Evolutionary conservation across 2,888 invertebrate genomes (phyloP), one percentile per base, ranked within the genome.

Genomic region (Melanotus villosus): DNA sequence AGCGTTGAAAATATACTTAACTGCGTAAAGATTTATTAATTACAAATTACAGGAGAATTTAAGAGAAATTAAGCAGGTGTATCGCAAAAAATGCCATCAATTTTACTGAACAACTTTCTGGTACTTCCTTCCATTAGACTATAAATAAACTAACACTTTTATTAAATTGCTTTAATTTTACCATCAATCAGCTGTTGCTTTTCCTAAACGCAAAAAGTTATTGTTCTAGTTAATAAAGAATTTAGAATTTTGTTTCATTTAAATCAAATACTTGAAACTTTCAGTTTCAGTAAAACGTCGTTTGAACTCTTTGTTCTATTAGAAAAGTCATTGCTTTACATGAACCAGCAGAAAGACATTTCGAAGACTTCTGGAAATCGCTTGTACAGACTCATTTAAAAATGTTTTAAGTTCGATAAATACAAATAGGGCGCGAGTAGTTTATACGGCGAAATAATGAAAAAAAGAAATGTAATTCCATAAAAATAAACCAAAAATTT

Each of bases 131-230:
- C 23, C 47, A 23, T 47, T 47, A 47, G 21, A 10, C 45, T 45
- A 45, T 45, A 45, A 45, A 45, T 45, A 41, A 41, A 41, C 41
- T 18, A 45, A 45, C 45, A 45, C 45, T 45, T 9, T 45, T 45
- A 19, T 21, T 21, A 47, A 47, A 21, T 41, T 47, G 47, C 47
- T 6, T 19, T 23, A 1, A 12, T 12, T 23, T 47, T 23, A 6
- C 10, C 23, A 12, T 47, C 6, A 47, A 47, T 47, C 47, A 47
- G 47, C 21, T 47, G 47, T 21, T 47, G 19, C 47, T 26, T 47
- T 26, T 47, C 23, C 10, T 3, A 10, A 6, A 3, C 21, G 2
- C 21, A 47, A 23, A 26, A 47, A 47, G n/a, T 5, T 12, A 47
- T 47, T 47, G 47, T 47, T 47, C 47, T 47, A 47, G 26, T 10